Percentiles rank a stretch among this genome's conserved stretches.
phyloP scores from a whole-genome alignment of 2,113 vertebrate genomes.

The Nothoprocta pentlandii region DNA sequence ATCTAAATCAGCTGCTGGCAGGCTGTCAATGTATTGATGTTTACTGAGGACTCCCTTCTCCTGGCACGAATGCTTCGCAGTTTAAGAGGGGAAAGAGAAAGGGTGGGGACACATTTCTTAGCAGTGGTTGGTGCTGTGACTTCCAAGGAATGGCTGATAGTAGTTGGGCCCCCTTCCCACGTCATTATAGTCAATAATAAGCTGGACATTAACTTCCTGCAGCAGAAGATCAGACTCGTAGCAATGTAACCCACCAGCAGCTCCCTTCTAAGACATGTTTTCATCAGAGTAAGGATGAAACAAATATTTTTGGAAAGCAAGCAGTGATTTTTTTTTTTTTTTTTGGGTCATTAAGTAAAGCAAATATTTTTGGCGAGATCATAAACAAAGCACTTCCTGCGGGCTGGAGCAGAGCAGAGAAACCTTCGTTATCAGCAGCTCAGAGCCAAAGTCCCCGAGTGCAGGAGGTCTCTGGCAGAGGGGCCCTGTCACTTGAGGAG shows the following conservation, averaged over 20 bases:
- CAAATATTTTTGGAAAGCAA: neutral
- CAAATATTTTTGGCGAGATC: neutral
- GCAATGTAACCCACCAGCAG: neutral
- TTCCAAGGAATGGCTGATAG: neutral
- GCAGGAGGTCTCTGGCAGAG: neutral
- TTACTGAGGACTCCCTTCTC: neutral
- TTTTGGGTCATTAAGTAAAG: neutral
- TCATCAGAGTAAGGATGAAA: neutral
- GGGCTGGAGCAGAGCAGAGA: neutral
- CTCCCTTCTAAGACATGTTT: neutral
- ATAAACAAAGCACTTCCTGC: conserved; percentile 17
- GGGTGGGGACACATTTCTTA: neutral
- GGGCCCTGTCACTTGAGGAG: neutral
- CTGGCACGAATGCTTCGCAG: neutral
- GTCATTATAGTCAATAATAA: neutral
- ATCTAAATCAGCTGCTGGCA: neutral
- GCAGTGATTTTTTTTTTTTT: neutral
- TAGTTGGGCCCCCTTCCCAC: neutral
- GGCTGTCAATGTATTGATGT: neutral
- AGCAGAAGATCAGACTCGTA: neutral
- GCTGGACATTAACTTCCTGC: neutral
- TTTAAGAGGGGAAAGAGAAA: neutral
- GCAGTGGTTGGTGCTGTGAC: neutral
- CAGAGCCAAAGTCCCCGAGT: neutral
- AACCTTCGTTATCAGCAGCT: neutral